Evolutionary conservation across 2,113 vertebrate genomes (phyloP).

Genomic region (Macquaria ambigua): DNA sequence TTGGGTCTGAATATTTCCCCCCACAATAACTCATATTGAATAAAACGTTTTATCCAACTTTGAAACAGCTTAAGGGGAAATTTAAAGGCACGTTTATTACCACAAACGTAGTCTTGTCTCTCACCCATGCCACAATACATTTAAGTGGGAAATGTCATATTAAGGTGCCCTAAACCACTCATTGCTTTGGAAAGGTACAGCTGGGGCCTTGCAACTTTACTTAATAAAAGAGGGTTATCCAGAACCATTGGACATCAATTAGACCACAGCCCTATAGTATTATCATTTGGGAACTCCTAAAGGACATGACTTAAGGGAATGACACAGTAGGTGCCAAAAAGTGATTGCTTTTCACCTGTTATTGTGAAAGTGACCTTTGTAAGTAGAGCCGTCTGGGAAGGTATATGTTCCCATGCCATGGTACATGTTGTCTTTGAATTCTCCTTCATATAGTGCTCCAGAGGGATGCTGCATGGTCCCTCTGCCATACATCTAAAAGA

Average conservation of each 20-base stretch:
- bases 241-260: neutral
- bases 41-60: neutral
- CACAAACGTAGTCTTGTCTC: too few species aligned
- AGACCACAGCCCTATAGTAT: neutral
- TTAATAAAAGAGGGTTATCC: neutral
- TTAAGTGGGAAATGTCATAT: neutral
- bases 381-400: constrained; percentile 86
- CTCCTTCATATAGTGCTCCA: constrained; percentile 88
- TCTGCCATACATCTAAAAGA: constrained; percentile 86
- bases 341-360: constrained; percentile 83
- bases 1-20: neutral
- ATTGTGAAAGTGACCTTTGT: constrained; percentile 85
- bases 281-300: neutral
- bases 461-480: constrained; percentile 88
- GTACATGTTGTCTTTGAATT: constrained; percentile 90
- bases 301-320: neutral
- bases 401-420: constrained; percentile 86
- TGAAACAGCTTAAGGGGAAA: neutral
- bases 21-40: neutral
- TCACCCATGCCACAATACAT: too few species aligned
- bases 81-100: neutral
- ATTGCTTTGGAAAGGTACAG: neutral
- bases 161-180: neutral
- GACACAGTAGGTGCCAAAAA: neutral
- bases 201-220: neutral